A percentile compares a stretch with the other conserved stretches of the same genome.
Conservation (phyloP, 2,797 vertebrate species). For the Schizothorax lantsangensis region DNA sequence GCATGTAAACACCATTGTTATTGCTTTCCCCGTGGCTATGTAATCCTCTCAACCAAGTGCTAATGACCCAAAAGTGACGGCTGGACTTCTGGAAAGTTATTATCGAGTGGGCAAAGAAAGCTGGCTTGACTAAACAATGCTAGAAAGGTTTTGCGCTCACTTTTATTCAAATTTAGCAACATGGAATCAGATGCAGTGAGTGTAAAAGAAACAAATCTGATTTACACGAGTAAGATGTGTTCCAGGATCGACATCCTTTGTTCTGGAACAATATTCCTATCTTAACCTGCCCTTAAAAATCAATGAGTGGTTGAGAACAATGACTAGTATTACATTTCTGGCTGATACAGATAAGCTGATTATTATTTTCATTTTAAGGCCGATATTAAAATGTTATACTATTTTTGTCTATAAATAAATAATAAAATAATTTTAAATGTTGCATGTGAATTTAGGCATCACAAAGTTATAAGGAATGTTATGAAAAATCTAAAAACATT, state of each 20-base stretch:
- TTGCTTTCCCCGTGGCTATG: constrained; percentile 27
- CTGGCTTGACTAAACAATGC: background rate
- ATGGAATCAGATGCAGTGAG: background rate
- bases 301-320: constrained; percentile 8
- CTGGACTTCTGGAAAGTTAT: constrained; percentile 43
- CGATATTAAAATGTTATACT: background rate
- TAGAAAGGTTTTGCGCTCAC: background rate
- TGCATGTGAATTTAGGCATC: background rate
- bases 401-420: background rate
- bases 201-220: background rate
- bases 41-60: constrained; percentile 50
- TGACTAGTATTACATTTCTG: background rate
- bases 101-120: constrained; percentile 20
- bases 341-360: background rate
- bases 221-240: background rate
- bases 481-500: background rate
- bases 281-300: background rate
- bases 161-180: constrained; percentile 1
- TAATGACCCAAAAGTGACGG: constrained; percentile 44
- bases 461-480: background rate
- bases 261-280: background rate
- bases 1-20: constrained; percentile 24
- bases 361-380: background rate
- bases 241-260: background rate
- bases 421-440: background rate